These are phyloP conservation scores for Phoxinus dragarum DNA, from an alignment of 2,797 vertebrate genomes.

Conservation along the genomic window DNA sequence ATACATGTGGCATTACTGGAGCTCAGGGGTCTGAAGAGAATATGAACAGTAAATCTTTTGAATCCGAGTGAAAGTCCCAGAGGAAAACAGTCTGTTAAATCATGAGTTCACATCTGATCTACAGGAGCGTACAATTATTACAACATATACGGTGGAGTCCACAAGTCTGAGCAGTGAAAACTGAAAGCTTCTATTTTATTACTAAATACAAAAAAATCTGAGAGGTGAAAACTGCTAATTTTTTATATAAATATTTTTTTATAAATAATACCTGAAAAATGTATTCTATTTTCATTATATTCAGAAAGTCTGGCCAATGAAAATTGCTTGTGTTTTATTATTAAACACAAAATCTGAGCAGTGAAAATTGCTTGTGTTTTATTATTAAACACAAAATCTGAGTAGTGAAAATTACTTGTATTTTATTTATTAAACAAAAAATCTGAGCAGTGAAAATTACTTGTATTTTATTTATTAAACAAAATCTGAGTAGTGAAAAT, in stretches of 20 bases:
- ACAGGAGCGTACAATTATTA: not conserved
- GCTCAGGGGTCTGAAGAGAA: slow-evolving; percentile 2
- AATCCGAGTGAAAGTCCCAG: not conserved
- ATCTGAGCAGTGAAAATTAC: too few species aligned
- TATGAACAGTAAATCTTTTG: slow-evolving; percentile 22
- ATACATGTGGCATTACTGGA: not conserved
- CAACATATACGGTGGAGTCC: not conserved
- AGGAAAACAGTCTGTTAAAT: not conserved
- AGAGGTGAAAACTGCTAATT: not conserved
- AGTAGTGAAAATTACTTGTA: too few species aligned
- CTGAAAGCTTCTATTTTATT: not conserved
- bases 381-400: too few species aligned
- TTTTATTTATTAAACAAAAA: too few species aligned
- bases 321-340: too few species aligned
- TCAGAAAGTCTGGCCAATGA: too few species aligned
- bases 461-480: not conserved
- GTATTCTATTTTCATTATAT: too few species aligned
- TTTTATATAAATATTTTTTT: too few species aligned
- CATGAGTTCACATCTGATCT: not conserved
- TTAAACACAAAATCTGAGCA: too few species aligned
- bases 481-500: too few species aligned
- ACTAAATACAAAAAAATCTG: not conserved
- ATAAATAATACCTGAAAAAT: too few species aligned
- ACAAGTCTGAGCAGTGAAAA: not conserved
- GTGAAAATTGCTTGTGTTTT: too few species aligned